Percentiles rank a stretch among this genome's conserved stretches.
Evolutionary conservation across 2,797 vertebrate genomes (phyloP).

Genomic region (Cyclura pinguis): DNA sequence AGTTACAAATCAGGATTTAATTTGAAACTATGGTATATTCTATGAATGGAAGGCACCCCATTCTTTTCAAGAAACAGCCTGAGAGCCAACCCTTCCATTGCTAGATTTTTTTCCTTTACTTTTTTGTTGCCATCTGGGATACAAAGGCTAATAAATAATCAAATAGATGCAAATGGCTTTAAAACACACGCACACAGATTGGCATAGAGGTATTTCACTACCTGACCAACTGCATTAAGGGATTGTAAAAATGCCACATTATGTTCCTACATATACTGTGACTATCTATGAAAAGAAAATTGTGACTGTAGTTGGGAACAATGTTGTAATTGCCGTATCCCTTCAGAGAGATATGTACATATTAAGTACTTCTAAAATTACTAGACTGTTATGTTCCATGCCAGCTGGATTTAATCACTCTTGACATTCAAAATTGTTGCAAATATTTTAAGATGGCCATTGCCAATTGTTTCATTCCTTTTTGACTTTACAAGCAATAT

Average conservation of each 20-base stretch:
- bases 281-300: neutral
- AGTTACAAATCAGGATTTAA: neutral
- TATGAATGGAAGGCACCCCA: neutral
- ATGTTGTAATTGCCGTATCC: neutral
- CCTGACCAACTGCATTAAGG: neutral
- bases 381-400: slow-evolving; percentile 14
- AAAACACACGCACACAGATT: neutral
- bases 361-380: slow-evolving; percentile 9
- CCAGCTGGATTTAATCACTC: slow-evolving; percentile 35
- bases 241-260: slow-evolving; percentile 15
- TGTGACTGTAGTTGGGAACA: slow-evolving; percentile 9
- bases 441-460: slow-evolving; percentile 49
- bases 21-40: neutral
- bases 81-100: no score
- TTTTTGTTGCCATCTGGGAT: neutral
- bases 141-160: neutral
- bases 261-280: neutral
- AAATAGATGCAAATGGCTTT: neutral
- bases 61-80: neutral
- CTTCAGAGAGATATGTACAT: neutral
- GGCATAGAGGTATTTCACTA: neutral
- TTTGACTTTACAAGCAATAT: slow-evolving; percentile 55
- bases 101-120: neutral
- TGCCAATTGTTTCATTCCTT: slow-evolving; percentile 50
- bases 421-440: slow-evolving; percentile 48